phyloP scores from a whole-genome alignment of 1,140 invertebrate species.

The Holcopasites calliopsidis region DNA sequence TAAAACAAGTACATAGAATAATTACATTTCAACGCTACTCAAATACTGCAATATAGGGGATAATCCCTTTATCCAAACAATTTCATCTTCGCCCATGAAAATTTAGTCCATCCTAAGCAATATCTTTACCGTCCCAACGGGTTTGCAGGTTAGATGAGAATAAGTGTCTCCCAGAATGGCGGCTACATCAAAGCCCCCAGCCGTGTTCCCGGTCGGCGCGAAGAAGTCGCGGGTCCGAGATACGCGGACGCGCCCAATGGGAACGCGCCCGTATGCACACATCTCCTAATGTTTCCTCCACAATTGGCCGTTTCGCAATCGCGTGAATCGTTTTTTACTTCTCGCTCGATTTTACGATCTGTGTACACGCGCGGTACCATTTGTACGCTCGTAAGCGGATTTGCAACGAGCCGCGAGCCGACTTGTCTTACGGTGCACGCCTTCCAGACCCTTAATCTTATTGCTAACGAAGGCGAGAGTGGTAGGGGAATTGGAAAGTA shows the following conservation, averaged over 20 bases:
- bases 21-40: too few species aligned
- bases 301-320: slow-evolving; percentile 44
- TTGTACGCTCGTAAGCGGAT: neutral
- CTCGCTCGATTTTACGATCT: neutral
- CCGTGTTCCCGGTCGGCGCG: slow-evolving; percentile 65
- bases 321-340: slow-evolving; percentile 30
- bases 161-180: slow-evolving; percentile 78
- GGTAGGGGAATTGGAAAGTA: neutral
- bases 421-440: neutral
- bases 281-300: slow-evolving; percentile 73
- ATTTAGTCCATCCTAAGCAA: too few species aligned
- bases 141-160: slow-evolving; percentile 70
- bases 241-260: slow-evolving; percentile 73
- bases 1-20: too few species aligned
- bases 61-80: too few species aligned
- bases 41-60: too few species aligned
- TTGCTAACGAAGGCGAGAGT: too few species aligned
- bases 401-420: too few species aligned
- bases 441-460: neutral
- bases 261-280: slow-evolving; percentile 67
- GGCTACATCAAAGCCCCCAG: slow-evolving; percentile 76
- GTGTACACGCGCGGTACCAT: neutral
- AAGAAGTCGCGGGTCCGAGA: slow-evolving; percentile 74
- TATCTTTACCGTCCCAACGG: too few species aligned
- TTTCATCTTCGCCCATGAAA: too few species aligned